phyloP scores from a whole-genome alignment of 1,140 invertebrate genomes.

The Micrasema minimum region DNA sequence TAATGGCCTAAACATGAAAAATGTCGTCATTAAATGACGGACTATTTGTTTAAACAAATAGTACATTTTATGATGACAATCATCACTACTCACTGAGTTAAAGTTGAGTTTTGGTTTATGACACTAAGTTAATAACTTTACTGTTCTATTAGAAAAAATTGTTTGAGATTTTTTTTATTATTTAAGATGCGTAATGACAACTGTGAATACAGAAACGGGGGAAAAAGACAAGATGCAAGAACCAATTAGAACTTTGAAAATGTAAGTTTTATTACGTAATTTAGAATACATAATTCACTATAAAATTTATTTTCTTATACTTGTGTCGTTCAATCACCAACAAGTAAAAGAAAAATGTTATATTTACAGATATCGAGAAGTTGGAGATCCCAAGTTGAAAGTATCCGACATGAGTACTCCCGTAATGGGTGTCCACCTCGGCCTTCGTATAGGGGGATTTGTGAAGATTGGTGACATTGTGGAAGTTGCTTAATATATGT shows the following conservation, averaged over 20 bases:
- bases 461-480: conserved; percentile 41
- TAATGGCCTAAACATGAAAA: no score
- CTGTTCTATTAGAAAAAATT: no score
- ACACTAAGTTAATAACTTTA: no score
- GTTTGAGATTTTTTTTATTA: no score
- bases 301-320: no score
- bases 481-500: conserved; percentile 29
- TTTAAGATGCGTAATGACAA: conserved; percentile 66
- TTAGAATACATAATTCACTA: not conserved
- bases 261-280: conserved; percentile 38
- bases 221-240: conserved; percentile 61
- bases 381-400: conserved; percentile 43
- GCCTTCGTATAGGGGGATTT: conserved; percentile 34
- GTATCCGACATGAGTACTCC: conserved; percentile 30
- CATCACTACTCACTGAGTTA: no score
- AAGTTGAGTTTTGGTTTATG: no score
- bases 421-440: conserved; percentile 49
- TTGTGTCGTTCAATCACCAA: no score
- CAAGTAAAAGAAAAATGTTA: no score
- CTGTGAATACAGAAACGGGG: conserved; percentile 67
- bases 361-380: conserved; percentile 45
- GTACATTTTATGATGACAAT: no score
- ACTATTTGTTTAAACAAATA: no score
- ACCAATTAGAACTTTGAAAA: conserved; percentile 64
- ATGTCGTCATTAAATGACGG: no score